Evolutionary conservation across 2,888 invertebrate species (phyloP).

Genomic region (Pemphredon lugubris): DNA sequence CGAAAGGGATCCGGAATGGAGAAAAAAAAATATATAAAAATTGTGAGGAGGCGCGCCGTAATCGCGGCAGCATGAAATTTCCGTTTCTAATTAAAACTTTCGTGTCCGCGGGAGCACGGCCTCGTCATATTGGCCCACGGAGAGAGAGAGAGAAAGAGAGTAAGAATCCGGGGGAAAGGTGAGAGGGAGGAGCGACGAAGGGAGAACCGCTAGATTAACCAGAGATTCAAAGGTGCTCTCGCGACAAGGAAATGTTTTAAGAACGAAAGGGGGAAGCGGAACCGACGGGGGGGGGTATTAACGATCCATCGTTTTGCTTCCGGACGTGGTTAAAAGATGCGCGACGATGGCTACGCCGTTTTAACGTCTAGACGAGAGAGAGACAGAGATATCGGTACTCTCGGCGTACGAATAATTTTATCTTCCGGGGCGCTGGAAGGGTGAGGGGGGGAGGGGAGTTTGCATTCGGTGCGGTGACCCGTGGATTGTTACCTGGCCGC

Average conservation of each 20-base stretch:
- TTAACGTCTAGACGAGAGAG: not conserved
- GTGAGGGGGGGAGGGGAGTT: too few relatives aligned
- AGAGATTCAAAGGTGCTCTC: not conserved
- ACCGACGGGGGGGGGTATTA: not conserved
- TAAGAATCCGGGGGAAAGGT: not conserved
- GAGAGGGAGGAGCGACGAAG: too few relatives aligned
- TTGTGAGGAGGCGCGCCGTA: not conserved
- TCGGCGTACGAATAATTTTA: slow-evolving; percentile 7
- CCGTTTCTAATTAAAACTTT: slow-evolving; percentile 63
- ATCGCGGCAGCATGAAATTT: slow-evolving; percentile 26
- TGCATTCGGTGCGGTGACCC: slow-evolving; percentile 19
- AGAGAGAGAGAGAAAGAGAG: too few relatives aligned
- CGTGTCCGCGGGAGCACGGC: slow-evolving; percentile 10
- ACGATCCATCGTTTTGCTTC: not conserved
- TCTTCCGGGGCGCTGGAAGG: not conserved
- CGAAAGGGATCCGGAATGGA: slow-evolving; percentile 16
- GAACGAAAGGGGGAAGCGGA: not conserved
- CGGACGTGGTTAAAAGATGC: slow-evolving; percentile 3
- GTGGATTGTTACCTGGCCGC: slow-evolving; percentile 12
- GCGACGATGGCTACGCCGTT: slow-evolving; percentile 5
- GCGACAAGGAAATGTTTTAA: not conserved
- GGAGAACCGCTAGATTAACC: slow-evolving; percentile 5
- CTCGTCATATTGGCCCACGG: slow-evolving; percentile 24
- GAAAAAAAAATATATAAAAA: slow-evolving; percentile 14
- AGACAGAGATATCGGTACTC: not conserved